A percentile compares a stretch with the other conserved stretches of the same genome.
phyloP scores from a whole-genome alignment of 2,888 invertebrate species.

The Antheraea yamamai region DNA sequence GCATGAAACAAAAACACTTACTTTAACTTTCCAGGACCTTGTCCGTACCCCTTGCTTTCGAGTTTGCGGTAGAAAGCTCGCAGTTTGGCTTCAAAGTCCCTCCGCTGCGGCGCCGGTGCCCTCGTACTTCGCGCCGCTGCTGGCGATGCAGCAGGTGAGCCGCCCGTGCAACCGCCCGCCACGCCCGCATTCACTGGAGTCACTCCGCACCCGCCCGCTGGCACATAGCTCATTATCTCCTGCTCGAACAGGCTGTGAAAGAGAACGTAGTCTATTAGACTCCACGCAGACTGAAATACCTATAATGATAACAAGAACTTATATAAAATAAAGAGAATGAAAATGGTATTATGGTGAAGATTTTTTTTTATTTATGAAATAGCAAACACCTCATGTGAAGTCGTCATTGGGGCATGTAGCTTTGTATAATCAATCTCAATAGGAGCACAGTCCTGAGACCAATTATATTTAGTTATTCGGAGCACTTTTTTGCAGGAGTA shows the following conservation, averaged over 20 bases:
- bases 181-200: constrained; percentile 73
- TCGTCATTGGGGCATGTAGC: too few relatives aligned
- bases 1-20: constrained; percentile 69
- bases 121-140: constrained; percentile 89
- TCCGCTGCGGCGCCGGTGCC: constrained; percentile 93
- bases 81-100: constrained; percentile 97
- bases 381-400: too few relatives aligned
- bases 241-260: constrained; percentile 95
- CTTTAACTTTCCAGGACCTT: constrained; percentile 98
- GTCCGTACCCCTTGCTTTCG: constrained; percentile 97
- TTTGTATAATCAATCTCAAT: too few relatives aligned
- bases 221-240: constrained; percentile 99
- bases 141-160: constrained; percentile 91
- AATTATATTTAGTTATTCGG: too few relatives aligned
- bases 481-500: too few relatives aligned
- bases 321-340: too few relatives aligned
- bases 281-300: neutral
- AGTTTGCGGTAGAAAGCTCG: constrained; percentile 96
- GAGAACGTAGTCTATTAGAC: constrained; percentile 21
- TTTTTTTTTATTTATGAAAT: too few relatives aligned
- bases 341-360: too few relatives aligned
- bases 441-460: too few relatives aligned
- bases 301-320: too few relatives aligned
- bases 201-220: constrained; percentile 72
- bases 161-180: constrained; percentile 75